These are phyloP conservation scores for Euzophera pinguis DNA, from an alignment of 2,888 invertebrate species.

Conservation along the genomic window DNA sequence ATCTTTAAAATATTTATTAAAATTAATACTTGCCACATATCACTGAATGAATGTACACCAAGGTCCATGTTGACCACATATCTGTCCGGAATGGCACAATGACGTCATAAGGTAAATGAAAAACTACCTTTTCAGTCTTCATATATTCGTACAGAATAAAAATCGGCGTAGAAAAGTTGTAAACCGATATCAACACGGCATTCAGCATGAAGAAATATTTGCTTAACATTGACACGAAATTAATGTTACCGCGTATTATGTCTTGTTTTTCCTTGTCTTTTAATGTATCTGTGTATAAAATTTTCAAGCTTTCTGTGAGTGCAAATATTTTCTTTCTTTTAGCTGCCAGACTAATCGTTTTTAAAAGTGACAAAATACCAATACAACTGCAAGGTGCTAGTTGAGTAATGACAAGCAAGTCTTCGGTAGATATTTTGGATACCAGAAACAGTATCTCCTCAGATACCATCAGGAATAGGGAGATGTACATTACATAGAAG, in stretches of 20 bases:
- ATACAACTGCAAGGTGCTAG: slow-evolving; percentile 48
- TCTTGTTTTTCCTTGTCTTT: slow-evolving; percentile 31
- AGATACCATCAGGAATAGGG: neutral
- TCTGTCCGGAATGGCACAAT: slow-evolving; percentile 52
- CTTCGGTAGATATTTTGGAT: slow-evolving; percentile 46
- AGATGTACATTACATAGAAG: neutral
- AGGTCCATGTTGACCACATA: slow-evolving; percentile 45
- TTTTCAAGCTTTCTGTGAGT: slow-evolving; percentile 33
- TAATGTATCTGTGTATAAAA: slow-evolving; percentile 37
- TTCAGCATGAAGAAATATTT: slow-evolving; percentile 58
- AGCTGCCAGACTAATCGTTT: slow-evolving; percentile 34
- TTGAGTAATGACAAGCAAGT: slow-evolving; percentile 51
- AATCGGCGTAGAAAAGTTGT: slow-evolving; percentile 30
- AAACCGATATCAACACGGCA: slow-evolving; percentile 48
- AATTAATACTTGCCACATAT: slow-evolving; percentile 15
- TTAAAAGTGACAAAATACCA: slow-evolving; percentile 43
- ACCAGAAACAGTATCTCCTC: slow-evolving; percentile 41
- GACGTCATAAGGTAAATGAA: slow-evolving; percentile 49
- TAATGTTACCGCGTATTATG: slow-evolving; percentile 37
- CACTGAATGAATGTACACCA: slow-evolving; percentile 45
- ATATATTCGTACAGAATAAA: slow-evolving; percentile 32
- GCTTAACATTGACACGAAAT: slow-evolving; percentile 40
- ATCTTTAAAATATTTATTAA: no score
- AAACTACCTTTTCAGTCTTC: slow-evolving; percentile 32
- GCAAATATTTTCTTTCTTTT: slow-evolving; percentile 17